Conservation (phyloP, 1,140 invertebrate genomes). For the Hermetia illucens region DNA sequence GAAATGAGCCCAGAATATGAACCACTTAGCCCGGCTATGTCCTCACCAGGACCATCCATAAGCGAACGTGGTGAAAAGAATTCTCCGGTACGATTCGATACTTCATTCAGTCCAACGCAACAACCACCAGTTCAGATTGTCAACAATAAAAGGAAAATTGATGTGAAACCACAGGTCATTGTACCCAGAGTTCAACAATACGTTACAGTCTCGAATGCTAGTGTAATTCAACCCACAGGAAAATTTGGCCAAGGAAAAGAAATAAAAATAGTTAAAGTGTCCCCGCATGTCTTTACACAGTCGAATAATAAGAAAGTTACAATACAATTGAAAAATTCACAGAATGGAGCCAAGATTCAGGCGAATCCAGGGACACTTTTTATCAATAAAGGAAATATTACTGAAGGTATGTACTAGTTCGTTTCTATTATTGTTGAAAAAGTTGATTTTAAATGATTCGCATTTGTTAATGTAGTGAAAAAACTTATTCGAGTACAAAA, state of each 20-base stretch:
- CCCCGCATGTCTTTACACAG: neutral
- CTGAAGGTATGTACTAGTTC: slow-evolving; percentile 15
- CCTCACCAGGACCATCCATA: slow-evolving; percentile 4
- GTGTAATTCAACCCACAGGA: neutral
- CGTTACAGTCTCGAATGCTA: neutral
- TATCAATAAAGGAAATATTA: slow-evolving; percentile 17
- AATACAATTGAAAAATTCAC: slow-evolving; percentile 3
- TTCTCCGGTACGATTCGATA: neutral
- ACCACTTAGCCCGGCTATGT: slow-evolving; percentile 13
- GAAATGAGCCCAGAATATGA: slow-evolving; percentile 24
- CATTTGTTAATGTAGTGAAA: slow-evolving; percentile 1
- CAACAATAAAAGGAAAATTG: no score
- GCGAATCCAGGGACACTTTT: slow-evolving; percentile 5
- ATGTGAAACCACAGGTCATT: slow-evolving; percentile 1
- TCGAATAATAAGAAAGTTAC: slow-evolving; percentile 2
- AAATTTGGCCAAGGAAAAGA: neutral
- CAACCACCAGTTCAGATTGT: neutral
- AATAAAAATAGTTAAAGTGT: slow-evolving; percentile 4
- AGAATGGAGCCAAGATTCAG: slow-evolving; percentile 1
- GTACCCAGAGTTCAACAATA: slow-evolving; percentile 1
- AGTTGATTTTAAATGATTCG: slow-evolving; percentile 1
- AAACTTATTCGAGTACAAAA: slow-evolving; percentile 8
- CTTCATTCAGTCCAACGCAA: neutral
- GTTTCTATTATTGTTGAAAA: neutral
- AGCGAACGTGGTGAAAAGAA: slow-evolving; percentile 5